phyloP scores from a whole-genome alignment of 2,888 invertebrate species.

The Diloba caeruleocephala region DNA sequence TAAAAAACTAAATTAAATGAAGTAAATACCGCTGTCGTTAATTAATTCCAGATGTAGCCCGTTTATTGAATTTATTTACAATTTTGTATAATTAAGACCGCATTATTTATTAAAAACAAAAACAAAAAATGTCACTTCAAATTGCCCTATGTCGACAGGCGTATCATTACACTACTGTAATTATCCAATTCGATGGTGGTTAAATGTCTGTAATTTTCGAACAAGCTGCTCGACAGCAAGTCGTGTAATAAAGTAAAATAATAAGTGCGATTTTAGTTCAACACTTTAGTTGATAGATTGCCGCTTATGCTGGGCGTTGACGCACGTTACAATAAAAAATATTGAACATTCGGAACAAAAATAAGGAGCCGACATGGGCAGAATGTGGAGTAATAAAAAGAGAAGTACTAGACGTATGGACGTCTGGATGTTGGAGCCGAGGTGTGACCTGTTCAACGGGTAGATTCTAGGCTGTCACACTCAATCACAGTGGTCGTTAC shows the following conservation, averaged over 20 bases:
- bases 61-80: conserved; percentile 62
- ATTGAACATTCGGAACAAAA: conserved; percentile 55
- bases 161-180: conserved; percentile 75
- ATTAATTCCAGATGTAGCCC: conserved; percentile 58
- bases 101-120: conserved; percentile 62
- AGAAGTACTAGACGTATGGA: conserved; percentile 26
- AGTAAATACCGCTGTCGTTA: conserved; percentile 44
- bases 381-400: conserved; percentile 57
- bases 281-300: conserved; percentile 67
- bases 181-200: conserved; percentile 80
- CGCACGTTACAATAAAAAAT: conserved; percentile 59
- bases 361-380: conserved; percentile 49
- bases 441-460: conserved; percentile 47
- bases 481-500: conserved; percentile 67
- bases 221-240: conserved; percentile 66
- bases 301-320: conserved; percentile 40
- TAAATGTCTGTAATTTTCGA: conserved; percentile 80
- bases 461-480: conserved; percentile 51
- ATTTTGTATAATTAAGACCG: conserved; percentile 63
- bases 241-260: conserved; percentile 70
- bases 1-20: conserved; percentile 53
- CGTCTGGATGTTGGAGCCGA: conserved; percentile 34
- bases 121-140: conserved; percentile 65
- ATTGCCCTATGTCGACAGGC: conserved; percentile 69
- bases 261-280: conserved; percentile 68